Evolutionary conservation across 2,888 invertebrate genomes (phyloP).

Genomic region (Agonopterix heracliana): DNA sequence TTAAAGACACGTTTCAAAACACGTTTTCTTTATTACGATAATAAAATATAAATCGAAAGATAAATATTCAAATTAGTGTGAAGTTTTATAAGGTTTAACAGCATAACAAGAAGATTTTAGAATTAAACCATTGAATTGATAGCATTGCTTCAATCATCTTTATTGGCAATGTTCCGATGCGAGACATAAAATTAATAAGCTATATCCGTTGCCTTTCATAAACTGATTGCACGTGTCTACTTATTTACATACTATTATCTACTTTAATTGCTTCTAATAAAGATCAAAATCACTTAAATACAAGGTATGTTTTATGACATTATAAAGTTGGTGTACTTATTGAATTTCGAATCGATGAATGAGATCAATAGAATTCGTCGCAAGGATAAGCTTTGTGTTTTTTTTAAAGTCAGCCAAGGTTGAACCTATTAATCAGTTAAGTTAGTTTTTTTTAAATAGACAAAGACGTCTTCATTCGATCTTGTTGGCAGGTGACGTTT

Average conservation of each 20-base stretch:
- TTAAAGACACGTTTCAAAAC: conserved; percentile 19
- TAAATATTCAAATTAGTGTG: background rate
- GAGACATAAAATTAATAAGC: conserved; percentile 65
- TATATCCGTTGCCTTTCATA: conserved; percentile 65
- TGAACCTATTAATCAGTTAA: conserved; percentile 1
- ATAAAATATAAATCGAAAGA: conserved; percentile 14
- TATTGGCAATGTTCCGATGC: conserved; percentile 60
- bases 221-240: conserved; percentile 52
- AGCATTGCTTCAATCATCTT: conserved; percentile 42
- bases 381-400: conserved; percentile 32
- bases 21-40: conserved; percentile 19
- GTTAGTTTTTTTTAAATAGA: background rate
- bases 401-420: conserved; percentile 8
- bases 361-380: conserved; percentile 54
- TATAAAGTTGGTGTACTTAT: conserved; percentile 18
- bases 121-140: background rate
- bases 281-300: background rate
- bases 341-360: conserved; percentile 47
- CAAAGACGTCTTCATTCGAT: too few relatives aligned
- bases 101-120: too few relatives aligned
- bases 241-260: rapidly evolving
- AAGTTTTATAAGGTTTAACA: too few relatives aligned
- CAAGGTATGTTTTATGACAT: conserved; percentile 4
- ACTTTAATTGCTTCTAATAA: conserved; percentile 14
- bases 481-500: too few relatives aligned